Conservation (phyloP, 1,140 invertebrate genomes). For the Drosophila neocordata region DNA sequence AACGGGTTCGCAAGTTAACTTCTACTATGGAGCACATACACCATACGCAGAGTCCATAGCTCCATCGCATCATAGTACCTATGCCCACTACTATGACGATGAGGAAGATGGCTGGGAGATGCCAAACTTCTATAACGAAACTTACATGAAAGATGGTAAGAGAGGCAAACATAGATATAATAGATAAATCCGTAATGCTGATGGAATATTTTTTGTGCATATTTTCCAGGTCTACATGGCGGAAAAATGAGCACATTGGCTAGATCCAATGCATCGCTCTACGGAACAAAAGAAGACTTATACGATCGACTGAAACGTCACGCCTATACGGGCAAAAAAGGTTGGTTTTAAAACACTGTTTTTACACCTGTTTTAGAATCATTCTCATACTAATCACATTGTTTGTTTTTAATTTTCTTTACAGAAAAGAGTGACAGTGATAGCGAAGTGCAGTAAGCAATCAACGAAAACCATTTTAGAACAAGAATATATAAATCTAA, state of each 20-base stretch:
- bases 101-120: constrained; percentile 98
- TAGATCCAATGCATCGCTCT: constrained; percentile 95
- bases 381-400: neutral
- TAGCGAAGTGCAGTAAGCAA: constrained; percentile 91
- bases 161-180: neutral
- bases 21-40: constrained; percentile 95
- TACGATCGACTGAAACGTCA: constrained; percentile 97
- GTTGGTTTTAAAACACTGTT: constrained; percentile 83
- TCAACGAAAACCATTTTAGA: constrained; percentile 21
- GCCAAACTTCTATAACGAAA: constrained; percentile 98
- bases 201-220: neutral
- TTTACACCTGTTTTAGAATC: neutral
- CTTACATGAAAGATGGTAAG: constrained; percentile 96
- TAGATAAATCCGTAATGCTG: neutral
- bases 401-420: constrained; percentile 78
- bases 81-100: constrained; percentile 97
- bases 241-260: constrained; percentile 94
- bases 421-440: constrained; percentile 96
- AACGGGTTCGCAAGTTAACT: constrained; percentile 96
- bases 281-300: constrained; percentile 97
- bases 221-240: constrained; percentile 58
- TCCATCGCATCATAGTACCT: constrained; percentile 96
- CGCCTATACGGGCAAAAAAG: constrained; percentile 98
- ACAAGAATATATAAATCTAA: constrained; percentile 47
- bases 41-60: constrained; percentile 97